phyloP scores from a whole-genome alignment of 2,888 invertebrate genomes.

The Tanaodytes sp. region DNA sequence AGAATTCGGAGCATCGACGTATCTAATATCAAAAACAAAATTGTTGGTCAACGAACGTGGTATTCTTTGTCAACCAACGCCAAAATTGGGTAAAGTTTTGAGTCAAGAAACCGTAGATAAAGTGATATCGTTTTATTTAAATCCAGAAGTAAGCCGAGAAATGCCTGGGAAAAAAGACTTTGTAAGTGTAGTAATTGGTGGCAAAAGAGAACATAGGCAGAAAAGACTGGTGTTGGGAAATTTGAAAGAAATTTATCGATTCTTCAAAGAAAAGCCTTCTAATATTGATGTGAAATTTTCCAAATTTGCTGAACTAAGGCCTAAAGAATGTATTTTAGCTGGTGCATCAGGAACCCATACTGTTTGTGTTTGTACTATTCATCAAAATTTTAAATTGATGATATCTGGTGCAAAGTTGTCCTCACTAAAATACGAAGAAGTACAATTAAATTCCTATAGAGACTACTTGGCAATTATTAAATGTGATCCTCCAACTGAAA shows the following conservation, averaged over 20 bases:
- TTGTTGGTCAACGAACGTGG: neutral
- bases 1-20: neutral
- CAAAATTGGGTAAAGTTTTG: neutral
- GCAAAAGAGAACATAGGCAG: conserved; percentile 19
- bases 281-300: conserved; percentile 14
- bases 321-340: conserved; percentile 36
- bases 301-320: conserved; percentile 29
- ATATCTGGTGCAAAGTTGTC: neutral
- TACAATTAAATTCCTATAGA: conserved; percentile 6
- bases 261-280: conserved; percentile 24
- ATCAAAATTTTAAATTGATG: conserved; percentile 44
- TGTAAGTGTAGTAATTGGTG: neutral
- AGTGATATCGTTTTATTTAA: neutral
- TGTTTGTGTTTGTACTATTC: conserved; percentile 46
- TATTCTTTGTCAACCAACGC: neutral
- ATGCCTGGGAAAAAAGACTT: conserved; percentile 4
- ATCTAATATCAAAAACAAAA: neutral
- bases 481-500: conserved; percentile 26
- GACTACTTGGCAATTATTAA: conserved; percentile 33
- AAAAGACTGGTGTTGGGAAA: conserved; percentile 34
- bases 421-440: neutral
- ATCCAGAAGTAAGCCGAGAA: neutral
- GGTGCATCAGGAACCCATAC: conserved; percentile 37
- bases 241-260: too few species aligned
- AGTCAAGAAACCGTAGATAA: neutral